Base-by-base conservation (phyloP, 2,113 vertebrate genomes). In the Gorsachius goisagi region DNA sequence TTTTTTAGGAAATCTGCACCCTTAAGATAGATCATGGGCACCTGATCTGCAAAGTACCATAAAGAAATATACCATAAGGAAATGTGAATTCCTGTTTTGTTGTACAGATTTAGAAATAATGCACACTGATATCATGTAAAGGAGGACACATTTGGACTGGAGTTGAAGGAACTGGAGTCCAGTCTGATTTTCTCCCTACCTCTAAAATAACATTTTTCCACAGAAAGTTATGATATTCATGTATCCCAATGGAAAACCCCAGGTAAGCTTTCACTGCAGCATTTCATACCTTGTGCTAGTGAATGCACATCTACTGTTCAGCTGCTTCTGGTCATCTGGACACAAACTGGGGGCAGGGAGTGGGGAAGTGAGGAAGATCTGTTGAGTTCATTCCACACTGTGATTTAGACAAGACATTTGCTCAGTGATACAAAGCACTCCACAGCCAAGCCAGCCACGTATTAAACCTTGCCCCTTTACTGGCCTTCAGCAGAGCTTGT, bases 1-100 rank as follows among this genome's bases (percentile, higher is more conserved):
- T 95, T 94, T 94, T 95, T 52, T 78, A 94, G 76, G 60, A 95
- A 74, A 66, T 69, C 21, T 56, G 18, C 9, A 22, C 11, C 10
- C 19, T 7, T 39, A 33, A 55, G 17, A 41, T 5, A 12, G 10
- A 85, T 53, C 14, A n/a, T 12, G 17, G 37, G 10, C 2, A 0
- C 16, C 14, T 33, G 41, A 18, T 55, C 6, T 80, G 55, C 58
- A 27, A 28, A 69, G 20, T 71, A 63, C 24, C 45, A 1, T n/a
- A 16, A 80, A 72, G 58, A 66, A 73, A 33, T 18, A 20, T 16
- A 53, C 3, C 41, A 16, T 26, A 33, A 49, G 20, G 27, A 85
- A 71, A 67, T 21, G 12, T 28, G 39, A 44, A 78, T 78, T 76
- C 37, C 14, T 73, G 16, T 82, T 82, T 72, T 77, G 49, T 30